phyloP scores from a whole-genome alignment of 2,888 invertebrate genomes.

The Hirtodrosophila histrioides region DNA sequence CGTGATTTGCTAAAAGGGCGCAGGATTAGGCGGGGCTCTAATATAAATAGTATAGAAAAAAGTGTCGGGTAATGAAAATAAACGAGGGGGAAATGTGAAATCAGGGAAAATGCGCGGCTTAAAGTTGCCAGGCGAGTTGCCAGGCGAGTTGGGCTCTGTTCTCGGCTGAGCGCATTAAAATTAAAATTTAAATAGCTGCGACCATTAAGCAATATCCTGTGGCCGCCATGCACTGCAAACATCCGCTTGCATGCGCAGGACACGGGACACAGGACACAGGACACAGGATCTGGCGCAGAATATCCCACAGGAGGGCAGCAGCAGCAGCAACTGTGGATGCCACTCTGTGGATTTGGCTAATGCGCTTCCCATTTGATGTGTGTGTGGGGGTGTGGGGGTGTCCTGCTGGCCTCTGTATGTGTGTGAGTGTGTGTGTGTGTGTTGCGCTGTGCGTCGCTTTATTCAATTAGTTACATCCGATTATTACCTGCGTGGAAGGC shows the following conservation, averaged over 20 bases:
- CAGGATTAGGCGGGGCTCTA: constrained; percentile 56
- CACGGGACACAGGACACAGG: constrained; percentile 23
- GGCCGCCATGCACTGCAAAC: constrained; percentile 32
- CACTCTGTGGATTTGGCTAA: constrained; percentile 63
- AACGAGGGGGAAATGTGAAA: constrained; percentile 29
- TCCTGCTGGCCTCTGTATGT: background rate
- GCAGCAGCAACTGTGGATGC: constrained; percentile 36
- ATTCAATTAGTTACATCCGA: constrained; percentile 79
- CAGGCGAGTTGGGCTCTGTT: constrained; percentile 4
- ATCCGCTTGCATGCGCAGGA: constrained; percentile 56
- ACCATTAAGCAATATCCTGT: constrained; percentile 72
- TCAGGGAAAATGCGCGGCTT: constrained; percentile 9
- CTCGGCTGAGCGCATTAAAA: constrained; percentile 39
- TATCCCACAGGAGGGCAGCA: constrained; percentile 16
- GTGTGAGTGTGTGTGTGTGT: constrained; percentile 25
- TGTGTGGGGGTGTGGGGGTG: constrained; percentile 8
- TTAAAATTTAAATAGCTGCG: constrained; percentile 69
- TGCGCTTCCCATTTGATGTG: constrained; percentile 32
- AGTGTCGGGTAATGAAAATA: constrained; percentile 58
- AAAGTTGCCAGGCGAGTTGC: constrained; percentile 27
- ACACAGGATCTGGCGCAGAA: background rate
- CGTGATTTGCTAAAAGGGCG: constrained; percentile 70
- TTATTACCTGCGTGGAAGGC: constrained; percentile 71
- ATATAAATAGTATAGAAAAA: constrained; percentile 9
- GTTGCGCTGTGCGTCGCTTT: constrained; percentile 71